Conservation (phyloP, 2,888 invertebrate species). For the Netelia melanura region DNA sequence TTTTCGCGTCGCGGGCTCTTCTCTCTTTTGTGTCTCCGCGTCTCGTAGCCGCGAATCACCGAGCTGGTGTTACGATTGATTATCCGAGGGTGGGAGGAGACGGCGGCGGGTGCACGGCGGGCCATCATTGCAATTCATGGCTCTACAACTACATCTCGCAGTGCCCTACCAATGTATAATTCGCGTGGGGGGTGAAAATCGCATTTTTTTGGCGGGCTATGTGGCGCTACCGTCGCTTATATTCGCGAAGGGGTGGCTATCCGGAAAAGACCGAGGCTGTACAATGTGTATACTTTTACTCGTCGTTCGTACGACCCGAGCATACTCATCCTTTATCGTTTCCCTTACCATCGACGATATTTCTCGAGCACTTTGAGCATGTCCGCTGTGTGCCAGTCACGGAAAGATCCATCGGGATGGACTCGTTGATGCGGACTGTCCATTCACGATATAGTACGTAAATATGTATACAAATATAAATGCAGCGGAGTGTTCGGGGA, state of each 20-base stretch:
- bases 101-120: constrained; percentile 80
- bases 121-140: constrained; percentile 84
- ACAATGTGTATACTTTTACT: too few relatives aligned
- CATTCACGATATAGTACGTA: background rate
- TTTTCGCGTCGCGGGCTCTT: constrained; percentile 61
- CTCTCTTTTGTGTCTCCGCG: constrained; percentile 67
- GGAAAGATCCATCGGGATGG: background rate
- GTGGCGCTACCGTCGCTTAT: constrained; percentile 81
- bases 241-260: constrained; percentile 42
- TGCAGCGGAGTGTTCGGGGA: constrained; percentile 5
- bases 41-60: constrained; percentile 77
- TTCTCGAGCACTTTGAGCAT: too few relatives aligned
- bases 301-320: too few relatives aligned
- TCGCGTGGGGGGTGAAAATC: constrained; percentile 81
- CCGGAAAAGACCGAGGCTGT: constrained; percentile 19
- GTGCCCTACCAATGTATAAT: constrained; percentile 82
- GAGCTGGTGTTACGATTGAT: constrained; percentile 84
- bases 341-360: too few relatives aligned
- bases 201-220: constrained; percentile 82
- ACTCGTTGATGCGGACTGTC: background rate
- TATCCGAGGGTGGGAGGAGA: constrained; percentile 81
- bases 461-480: background rate
- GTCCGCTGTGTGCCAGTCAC: too few relatives aligned
- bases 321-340: too few relatives aligned
- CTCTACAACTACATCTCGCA: constrained; percentile 81